Evolutionary conservation across 1,140 invertebrate genomes (phyloP).

Genomic region (Drosophila neocordata): DNA sequence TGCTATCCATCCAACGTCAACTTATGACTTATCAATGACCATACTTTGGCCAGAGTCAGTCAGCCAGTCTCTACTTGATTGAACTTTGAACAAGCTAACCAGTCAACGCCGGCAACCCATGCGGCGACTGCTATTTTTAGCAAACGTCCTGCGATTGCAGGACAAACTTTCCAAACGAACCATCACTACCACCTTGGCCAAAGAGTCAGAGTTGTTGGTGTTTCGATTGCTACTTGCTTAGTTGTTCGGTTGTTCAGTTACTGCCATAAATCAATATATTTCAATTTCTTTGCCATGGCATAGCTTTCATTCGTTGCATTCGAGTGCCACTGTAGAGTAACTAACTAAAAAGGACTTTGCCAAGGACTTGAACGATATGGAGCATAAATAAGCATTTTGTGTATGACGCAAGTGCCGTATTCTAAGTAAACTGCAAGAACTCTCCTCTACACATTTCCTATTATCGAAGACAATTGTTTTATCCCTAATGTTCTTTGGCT

Average conservation of each 20-base stretch:
- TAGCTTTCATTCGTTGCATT: conserved; percentile 48
- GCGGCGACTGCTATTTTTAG: conserved; percentile 13
- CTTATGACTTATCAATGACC: conserved; percentile 63
- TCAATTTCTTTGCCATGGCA: conserved; percentile 58
- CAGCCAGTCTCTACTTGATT: conserved; percentile 59
- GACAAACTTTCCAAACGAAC: conserved; percentile 52
- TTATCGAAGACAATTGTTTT: neutral
- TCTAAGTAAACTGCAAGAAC: neutral
- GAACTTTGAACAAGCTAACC: conserved; percentile 61
- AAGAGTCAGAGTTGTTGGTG: conserved; percentile 16
- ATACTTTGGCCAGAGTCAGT: conserved; percentile 29
- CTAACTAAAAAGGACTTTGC: conserved; percentile 61
- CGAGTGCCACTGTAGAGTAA: conserved; percentile 58
- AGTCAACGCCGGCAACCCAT: conserved; percentile 24
- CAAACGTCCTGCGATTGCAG: conserved; percentile 28
- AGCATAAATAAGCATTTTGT: conserved; percentile 51
- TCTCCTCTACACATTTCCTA: neutral
- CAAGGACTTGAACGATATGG: conserved; percentile 49
- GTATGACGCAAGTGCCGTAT: conserved; percentile 7
- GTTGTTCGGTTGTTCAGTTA: conserved; percentile 32
- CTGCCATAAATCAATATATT: conserved; percentile 77
- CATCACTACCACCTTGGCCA: conserved; percentile 35
- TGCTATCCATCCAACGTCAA: conserved; percentile 9
- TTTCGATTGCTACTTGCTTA: conserved; percentile 4
- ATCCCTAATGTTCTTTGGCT: conserved; percentile 16